Base-by-base conservation (phyloP, 2,888 invertebrate genomes). In the Agonum fuliginosum region DNA sequence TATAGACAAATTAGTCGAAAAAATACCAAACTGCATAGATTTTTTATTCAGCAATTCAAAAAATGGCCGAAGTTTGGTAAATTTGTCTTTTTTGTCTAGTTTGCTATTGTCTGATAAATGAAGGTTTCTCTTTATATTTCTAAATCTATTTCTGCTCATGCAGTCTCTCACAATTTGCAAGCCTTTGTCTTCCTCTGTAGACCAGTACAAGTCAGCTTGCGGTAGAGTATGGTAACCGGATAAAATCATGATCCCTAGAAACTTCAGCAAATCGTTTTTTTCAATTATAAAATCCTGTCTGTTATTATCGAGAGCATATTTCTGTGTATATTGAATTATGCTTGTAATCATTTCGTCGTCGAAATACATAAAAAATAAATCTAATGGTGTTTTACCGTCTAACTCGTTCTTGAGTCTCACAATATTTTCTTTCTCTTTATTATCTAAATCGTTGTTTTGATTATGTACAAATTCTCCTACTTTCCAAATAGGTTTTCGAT, bases 21-120 rank as follows among this genome's bases (percentile, higher is more conserved):
- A 80, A 17, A 79, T 14, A 10, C 80, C 80, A 54, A 80, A 79
- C 65, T 78, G 76, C 34, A 78, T 27, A 54, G n/a, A 58, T 34
- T 27, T 54, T 62, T 78, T 12, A 34, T 80, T 78, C 22, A 51
- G 10, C 5, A 78, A 37, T 17, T 79, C 73, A 41, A 78, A 34
- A 54, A 80, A 37, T 6, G 67, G 80, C 24, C 41, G 65, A 6
- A 80, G 67, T 80, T 80, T 80, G 69, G 76, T 75, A 74, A 80
- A 81, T 71, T 79, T 80, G 77, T 80, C 75, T 69, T 70, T 75
- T 74, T 78, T 74, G 17, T 80, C 74, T 12, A 80, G 17, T 24
- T 27, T 6, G 8, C 71, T 24, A 41, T 79, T 78, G 58, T 80
- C 30, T 22, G 54, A 71, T 3, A 79, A 48, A 34, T 79, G 78